Evolutionary conservation across 2,113 vertebrate genomes (phyloP).

Genomic region (Elgaria multicarinata): DNA sequence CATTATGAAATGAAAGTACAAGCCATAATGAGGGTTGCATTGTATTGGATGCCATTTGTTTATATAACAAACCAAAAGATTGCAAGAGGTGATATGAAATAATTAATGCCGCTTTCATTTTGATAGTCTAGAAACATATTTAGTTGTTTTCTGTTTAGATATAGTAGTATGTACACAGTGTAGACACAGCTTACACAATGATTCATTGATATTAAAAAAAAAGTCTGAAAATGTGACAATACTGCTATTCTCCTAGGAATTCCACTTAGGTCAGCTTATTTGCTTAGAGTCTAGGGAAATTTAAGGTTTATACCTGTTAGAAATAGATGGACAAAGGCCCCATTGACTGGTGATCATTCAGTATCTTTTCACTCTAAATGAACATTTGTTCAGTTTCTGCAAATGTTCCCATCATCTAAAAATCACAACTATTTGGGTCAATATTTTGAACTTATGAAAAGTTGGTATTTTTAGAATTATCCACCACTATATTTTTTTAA

Average conservation of each 20-base stretch:
- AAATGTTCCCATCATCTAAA: background rate
- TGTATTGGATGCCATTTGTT: conserved; percentile 49
- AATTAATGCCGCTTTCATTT: conserved; percentile 43
- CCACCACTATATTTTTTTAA: background rate
- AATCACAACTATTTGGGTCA: background rate
- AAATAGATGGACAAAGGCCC: background rate
- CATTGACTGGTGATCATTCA: background rate
- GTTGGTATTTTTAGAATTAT: background rate
- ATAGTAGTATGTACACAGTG: background rate
- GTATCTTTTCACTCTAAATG: background rate
- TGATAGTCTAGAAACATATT: conserved; percentile 43
- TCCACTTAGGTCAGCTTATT: background rate
- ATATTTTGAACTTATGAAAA: background rate
- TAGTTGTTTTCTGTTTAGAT: conserved; percentile 24
- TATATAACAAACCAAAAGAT: conserved; percentile 50
- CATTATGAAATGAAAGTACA: conserved; percentile 63
- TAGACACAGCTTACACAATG: background rate
- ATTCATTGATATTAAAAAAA: background rate
- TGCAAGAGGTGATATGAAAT: conserved; percentile 58
- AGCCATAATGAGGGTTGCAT: conserved; percentile 50
- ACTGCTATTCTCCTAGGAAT: background rate
- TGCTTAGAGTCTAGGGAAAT: background rate
- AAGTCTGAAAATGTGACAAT: background rate
- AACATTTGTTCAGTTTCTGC: background rate
- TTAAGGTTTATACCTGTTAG: background rate